These are phyloP conservation scores for Vultur gryphus DNA, from an alignment of 2,797 vertebrate species.

Conservation along the genomic window DNA sequence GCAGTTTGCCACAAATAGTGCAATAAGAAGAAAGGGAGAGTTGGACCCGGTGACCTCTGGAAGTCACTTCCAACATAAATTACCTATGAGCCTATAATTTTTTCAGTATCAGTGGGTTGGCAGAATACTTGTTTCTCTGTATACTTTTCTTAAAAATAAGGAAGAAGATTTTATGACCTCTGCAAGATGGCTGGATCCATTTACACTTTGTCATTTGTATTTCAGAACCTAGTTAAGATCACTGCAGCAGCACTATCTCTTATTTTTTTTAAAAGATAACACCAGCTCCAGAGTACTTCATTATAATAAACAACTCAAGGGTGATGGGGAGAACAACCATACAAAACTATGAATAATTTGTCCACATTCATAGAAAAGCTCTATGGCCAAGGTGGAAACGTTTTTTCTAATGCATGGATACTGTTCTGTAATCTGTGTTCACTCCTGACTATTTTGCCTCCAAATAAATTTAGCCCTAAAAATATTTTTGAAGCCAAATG, in stretches of 20 bases:
- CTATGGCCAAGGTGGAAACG: not conserved
- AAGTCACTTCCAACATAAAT: not conserved
- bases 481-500: conserved; percentile 27
- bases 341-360: not conserved
- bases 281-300: not conserved
- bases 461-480: conserved; percentile 22
- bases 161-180: not conserved
- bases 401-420: not conserved
- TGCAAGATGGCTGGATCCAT: not conserved
- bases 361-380: not conserved
- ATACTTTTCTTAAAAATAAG: not conserved
- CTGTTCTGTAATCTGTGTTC: not conserved
- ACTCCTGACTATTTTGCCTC: conserved; percentile 1
- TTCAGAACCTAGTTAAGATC: not conserved
- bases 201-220: not conserved
- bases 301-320: not conserved
- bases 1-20: not conserved
- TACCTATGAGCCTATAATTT: not conserved
- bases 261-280: not conserved
- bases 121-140: not conserved
- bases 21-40: not conserved
- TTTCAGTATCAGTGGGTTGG: not conserved
- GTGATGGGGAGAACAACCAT: not conserved
- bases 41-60: not conserved
- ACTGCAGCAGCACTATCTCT: not conserved